Evolutionary conservation across 2,113 vertebrate genomes (phyloP).

Genomic region (Ammodytes dubius): DNA sequence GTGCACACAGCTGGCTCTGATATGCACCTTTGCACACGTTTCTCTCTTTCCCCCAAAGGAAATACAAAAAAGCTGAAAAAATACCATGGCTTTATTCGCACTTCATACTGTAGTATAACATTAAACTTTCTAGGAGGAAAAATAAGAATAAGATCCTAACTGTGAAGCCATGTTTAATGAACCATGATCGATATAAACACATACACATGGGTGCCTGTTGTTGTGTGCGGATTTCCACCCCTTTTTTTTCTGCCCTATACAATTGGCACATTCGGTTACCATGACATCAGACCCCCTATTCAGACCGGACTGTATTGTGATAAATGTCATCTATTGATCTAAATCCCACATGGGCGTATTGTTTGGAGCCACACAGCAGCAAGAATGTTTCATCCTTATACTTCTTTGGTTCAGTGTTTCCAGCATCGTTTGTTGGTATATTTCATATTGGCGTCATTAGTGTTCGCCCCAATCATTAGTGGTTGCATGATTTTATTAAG

Average conservation of each 20-base stretch:
- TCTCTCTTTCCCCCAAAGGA: constrained; percentile 2
- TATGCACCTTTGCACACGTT: constrained; percentile 17
- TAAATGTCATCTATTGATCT: constrained; percentile 57
- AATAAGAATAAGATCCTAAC: not conserved
- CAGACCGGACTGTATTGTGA: constrained; percentile 34
- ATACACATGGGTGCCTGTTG: constrained; percentile 4
- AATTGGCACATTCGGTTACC: constrained; percentile 53
- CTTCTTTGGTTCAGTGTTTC: too few species aligned
- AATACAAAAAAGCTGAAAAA: constrained; percentile 21
- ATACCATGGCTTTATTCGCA: constrained; percentile 8
- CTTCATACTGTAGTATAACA: not conserved
- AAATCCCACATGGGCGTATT: constrained; percentile 6
- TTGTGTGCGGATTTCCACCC: constrained; percentile 19
- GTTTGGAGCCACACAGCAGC: constrained; percentile 13
- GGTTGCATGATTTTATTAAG: not conserved
- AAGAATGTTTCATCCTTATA: constrained; percentile 10
- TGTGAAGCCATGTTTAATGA: not conserved
- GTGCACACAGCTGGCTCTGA: constrained; percentile 43
- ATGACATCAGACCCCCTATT: constrained; percentile 49
- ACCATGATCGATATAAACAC: constrained; percentile 10
- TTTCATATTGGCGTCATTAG: constrained; percentile 9
- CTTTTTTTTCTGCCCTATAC: constrained; percentile 1
- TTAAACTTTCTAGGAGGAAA: constrained; percentile 13
- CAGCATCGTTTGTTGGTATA: not conserved
- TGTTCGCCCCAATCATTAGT: not conserved